Evolutionary conservation across 1,140 invertebrate species (phyloP).

Genomic region (Drosophila lacertosa): DNA sequence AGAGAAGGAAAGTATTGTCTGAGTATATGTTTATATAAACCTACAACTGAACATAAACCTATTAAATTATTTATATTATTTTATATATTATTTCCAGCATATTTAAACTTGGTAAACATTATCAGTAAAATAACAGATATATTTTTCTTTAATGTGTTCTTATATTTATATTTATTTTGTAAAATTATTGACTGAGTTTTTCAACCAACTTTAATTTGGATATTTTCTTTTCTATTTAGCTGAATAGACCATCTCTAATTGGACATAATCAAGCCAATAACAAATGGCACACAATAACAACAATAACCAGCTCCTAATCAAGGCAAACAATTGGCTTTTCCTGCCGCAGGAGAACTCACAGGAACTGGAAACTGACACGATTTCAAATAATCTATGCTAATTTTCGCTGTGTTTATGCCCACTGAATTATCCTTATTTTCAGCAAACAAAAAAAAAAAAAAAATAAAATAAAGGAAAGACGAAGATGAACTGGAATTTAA

Average conservation of each 20-base stretch:
- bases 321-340: constrained; percentile 55
- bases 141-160: no score
- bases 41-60: no score
- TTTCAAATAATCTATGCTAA: constrained; percentile 74
- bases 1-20: no score
- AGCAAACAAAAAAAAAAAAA: constrained; percentile 21
- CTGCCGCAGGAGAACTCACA: constrained; percentile 19
- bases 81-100: no score
- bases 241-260: not conserved
- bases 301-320: constrained; percentile 56
- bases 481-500: constrained; percentile 53
- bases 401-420: constrained; percentile 60
- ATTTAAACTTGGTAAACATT: no score
- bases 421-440: constrained; percentile 48
- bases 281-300: no score
- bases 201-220: not conserved
- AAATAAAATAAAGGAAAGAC: no score
- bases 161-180: no score
- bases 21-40: no score
- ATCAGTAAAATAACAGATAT: no score
- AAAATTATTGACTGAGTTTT: no score
- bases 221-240: not conserved
- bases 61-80: no score
- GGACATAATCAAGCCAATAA: constrained; percentile 37
- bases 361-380: constrained; percentile 32